Conservation (phyloP, 30 jellyfish, hydroid and myxozoan species). For the Aurelia aurita region DNA sequence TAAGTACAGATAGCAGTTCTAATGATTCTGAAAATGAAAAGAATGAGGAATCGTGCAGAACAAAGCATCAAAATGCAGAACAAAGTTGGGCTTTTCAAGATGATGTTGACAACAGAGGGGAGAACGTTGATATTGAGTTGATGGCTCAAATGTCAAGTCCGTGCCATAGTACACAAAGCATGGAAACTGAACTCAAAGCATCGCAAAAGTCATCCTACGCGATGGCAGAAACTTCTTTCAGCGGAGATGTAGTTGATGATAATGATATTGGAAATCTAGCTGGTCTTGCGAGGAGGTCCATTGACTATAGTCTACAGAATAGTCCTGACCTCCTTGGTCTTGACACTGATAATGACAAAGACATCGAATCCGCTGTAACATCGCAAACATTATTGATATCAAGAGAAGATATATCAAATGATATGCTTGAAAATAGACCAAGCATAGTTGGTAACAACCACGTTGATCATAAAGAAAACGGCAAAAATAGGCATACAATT, state of each 20-base stretch:
- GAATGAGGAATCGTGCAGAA: neutral
- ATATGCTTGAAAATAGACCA: constrained; percentile 8
- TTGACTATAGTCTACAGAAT: neutral
- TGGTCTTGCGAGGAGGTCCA: neutral
- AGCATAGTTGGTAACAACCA: neutral
- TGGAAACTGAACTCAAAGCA: neutral
- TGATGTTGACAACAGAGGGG: neutral
- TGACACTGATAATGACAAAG: neutral
- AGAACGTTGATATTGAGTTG: constrained; percentile 3
- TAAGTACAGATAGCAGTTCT: constrained; percentile 28
- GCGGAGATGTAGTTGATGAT: neutral
- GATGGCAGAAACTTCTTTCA: constrained; percentile 17
- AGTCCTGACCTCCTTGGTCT: neutral
- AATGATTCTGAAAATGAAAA: constrained; percentile 25
- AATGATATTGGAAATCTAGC: neutral
- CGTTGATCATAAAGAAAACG: neutral
- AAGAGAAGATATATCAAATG: neutral
- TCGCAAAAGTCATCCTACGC: neutral
- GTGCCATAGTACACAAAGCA: neutral
- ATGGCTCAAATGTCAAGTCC: neutral
- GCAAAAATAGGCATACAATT: neutral
- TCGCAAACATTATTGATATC: constrained; percentile 26
- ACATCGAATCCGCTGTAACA: constrained; percentile 16
- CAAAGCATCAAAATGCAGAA: neutral
- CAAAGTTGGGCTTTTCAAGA: constrained; percentile 1